Evolutionary conservation across 2,888 invertebrate species (phyloP).

Genomic region (Penaeus monodon): DNA sequence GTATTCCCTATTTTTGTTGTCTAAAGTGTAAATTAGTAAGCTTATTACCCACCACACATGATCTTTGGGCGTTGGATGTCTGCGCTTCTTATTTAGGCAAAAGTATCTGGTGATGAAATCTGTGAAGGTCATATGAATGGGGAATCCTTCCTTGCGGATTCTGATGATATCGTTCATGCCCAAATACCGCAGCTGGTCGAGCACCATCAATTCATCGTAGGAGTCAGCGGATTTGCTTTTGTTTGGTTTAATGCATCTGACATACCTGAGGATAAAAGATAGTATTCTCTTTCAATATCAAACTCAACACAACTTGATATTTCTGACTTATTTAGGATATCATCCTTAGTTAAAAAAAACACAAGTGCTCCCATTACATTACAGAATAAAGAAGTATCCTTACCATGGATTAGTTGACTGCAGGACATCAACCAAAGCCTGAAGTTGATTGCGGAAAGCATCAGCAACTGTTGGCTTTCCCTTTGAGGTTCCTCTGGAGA

Average conservation of each 20-base stretch:
- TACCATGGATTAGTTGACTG: conserved; percentile 91
- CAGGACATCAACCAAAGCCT: conserved; percentile 88
- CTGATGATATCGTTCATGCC: conserved; percentile 94
- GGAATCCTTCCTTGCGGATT: conserved; percentile 90
- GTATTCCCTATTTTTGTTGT: not conserved
- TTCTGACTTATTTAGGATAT: not conserved
- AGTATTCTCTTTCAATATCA: not conserved
- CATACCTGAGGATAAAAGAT: conserved; percentile 76
- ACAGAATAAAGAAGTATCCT: conserved; percentile 65
- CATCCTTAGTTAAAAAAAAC: conserved; percentile 68
- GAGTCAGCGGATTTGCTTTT: conserved; percentile 84
- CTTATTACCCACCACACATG: conserved; percentile 69
- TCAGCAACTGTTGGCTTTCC: conserved; percentile 91
- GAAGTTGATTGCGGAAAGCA: conserved; percentile 88
- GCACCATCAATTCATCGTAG: conserved; percentile 83
- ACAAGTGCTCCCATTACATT: not conserved
- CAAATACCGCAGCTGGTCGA: conserved; percentile 89
- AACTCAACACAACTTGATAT: not conserved
- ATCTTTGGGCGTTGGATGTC: conserved; percentile 68
- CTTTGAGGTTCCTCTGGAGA: conserved; percentile 87
- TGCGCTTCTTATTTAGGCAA: conserved; percentile 75
- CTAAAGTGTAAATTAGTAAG: not conserved
- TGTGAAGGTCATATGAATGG: conserved; percentile 84
- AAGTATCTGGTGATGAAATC: conserved; percentile 84
- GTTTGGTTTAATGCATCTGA: conserved; percentile 93